These are phyloP conservation scores for Leptosomus discolor DNA, from an alignment of 2,113 vertebrate species.

Conservation along the genomic window DNA sequence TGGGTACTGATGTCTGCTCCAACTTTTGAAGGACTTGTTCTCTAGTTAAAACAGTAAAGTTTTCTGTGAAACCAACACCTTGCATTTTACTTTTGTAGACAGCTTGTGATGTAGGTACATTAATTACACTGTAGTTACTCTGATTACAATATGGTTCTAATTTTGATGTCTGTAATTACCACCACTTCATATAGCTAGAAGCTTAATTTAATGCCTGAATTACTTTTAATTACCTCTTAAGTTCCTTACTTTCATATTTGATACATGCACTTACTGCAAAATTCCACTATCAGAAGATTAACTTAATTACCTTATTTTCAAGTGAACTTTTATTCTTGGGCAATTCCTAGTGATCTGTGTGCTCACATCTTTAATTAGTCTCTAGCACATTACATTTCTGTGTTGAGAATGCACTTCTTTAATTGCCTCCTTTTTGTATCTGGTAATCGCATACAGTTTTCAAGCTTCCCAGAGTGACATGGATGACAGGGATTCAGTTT, in stretches of 20 bases:
- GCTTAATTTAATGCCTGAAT: conserved; percentile 65
- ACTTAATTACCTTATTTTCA: conserved; percentile 56
- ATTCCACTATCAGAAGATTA: conserved; percentile 59
- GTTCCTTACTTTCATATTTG: conserved; percentile 44
- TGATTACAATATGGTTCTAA: conserved; percentile 53
- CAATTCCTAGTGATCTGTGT: conserved; percentile 35
- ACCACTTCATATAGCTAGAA: conserved; percentile 35
- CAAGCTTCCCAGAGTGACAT: background rate
- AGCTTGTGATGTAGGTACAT: background rate
- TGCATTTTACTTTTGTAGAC: background rate
- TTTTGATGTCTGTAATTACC: conserved; percentile 51
- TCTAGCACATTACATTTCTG: background rate
- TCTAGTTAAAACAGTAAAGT: background rate
- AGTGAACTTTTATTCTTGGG: conserved; percentile 38
- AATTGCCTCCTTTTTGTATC: background rate
- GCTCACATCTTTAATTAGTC: conserved; percentile 30
- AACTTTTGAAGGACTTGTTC: background rate
- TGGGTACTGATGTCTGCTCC: background rate
- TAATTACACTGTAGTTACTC: conserved; percentile 45
- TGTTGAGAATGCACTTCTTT: background rate
- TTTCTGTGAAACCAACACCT: background rate
- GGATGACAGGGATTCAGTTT: background rate
- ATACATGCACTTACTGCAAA: conserved; percentile 33
- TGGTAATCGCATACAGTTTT: background rate
- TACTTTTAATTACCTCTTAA: conserved; percentile 57